Evolutionary conservation across 2,888 invertebrate species (phyloP).

Genomic region (Chloromyia formosa): DNA sequence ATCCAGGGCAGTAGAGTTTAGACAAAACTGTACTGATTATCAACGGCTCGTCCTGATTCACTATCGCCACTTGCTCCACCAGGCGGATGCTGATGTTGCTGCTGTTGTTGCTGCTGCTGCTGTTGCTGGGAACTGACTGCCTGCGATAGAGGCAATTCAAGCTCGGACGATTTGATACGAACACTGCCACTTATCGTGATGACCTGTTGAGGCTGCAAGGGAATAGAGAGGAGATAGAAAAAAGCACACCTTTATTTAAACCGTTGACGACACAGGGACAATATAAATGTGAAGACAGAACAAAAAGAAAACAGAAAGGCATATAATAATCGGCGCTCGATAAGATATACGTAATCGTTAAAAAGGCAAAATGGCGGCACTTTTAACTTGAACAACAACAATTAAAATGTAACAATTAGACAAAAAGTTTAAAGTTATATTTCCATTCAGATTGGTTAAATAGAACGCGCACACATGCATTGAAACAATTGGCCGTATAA

Average conservation of each 20-base stretch:
- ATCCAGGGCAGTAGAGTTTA: too few relatives aligned
- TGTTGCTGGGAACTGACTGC: slow-evolving; percentile 37
- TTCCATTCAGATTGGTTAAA: too few relatives aligned
- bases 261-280: neutral
- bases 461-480: too few relatives aligned
- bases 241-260: slow-evolving; percentile 26
- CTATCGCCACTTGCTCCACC: slow-evolving; percentile 48
- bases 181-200: slow-evolving; percentile 65
- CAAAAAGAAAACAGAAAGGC: too few relatives aligned
- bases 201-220: slow-evolving; percentile 63
- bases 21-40: slow-evolving; percentile 85
- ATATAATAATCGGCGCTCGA: too few relatives aligned
- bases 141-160: slow-evolving; percentile 62
- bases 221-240: slow-evolving; percentile 3
- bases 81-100: slow-evolving; percentile 54
- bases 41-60: slow-evolving; percentile 71
- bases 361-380: too few relatives aligned
- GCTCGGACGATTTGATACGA: slow-evolving; percentile 64
- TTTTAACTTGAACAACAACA: too few relatives aligned
- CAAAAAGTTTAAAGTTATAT: too few relatives aligned
- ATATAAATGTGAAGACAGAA: neutral
- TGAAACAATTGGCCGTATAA: too few relatives aligned
- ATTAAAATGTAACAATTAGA: too few relatives aligned
- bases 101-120: slow-evolving; percentile 63
- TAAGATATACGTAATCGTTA: too few relatives aligned